Evolutionary conservation across 64 coral and sea anemone genomes (phyloP), one percentile per base, ranked within the genome.

Genomic region (Catalaphyllia jardinei): DNA sequence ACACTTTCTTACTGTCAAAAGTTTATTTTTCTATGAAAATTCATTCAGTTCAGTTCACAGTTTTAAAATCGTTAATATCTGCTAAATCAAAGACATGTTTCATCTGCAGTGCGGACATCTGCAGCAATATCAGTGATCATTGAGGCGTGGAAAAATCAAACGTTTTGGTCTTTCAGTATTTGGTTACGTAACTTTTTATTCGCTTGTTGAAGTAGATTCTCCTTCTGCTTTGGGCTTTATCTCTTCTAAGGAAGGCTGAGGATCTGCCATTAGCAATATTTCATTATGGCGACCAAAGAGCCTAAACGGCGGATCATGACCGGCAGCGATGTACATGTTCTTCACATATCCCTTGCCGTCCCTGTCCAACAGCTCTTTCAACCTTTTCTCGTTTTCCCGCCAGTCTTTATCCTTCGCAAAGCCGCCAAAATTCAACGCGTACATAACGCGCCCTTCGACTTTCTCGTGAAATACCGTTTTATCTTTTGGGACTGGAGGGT

Each of bases 331-430:
- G 46, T 92, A 92, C 39, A 86, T 84, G 29, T 51, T 78, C 22
- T 60, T 86, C 1, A 72, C 90, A 46, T 86, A 92, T 7, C 55
- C 27, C 65, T 87, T 92, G 8, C 60, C 59, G 60, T 92, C 90
- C 52, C 83, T 69, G 29, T 92, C 82, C 54, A 92, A 42, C 0
- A 81, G 54, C 13, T 64, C 55, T 72, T 52, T 86, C 17, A 92
- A 25, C 15, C 76, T 39, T 16, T 73, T 24, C 24, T 62, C 62
- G 50, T 64, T 92, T 16, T 92, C 90, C 18, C 50, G 24, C 90
- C 90, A 92, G 67, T 92, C 90, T 79, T 92, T 92, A 22, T 86
- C 90, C 59, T 86, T 92, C 14, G 90, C 90, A 19, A 92, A 82
- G 16, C 90, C 90, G 22, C 60, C 29, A 77, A 92, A 92, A 86